Conservation (phyloP, 2,113 vertebrate species). For the Crypturellus undulatus region DNA sequence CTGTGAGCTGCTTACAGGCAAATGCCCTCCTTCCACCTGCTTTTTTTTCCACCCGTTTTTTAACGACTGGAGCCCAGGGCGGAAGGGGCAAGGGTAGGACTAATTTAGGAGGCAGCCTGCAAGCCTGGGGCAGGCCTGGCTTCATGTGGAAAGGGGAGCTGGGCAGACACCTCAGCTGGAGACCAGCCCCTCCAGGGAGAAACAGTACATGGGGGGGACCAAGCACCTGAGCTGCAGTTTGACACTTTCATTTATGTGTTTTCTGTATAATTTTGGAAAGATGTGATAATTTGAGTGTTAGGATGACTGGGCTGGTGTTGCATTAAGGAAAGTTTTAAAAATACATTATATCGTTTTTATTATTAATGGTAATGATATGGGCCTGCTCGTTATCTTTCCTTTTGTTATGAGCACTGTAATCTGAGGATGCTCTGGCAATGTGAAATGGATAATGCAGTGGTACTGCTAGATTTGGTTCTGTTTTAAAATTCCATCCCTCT, state of each 20-base stretch:
- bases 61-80: not conserved
- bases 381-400: constrained; percentile 42
- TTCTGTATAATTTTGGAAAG: not conserved
- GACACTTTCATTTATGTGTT: not conserved
- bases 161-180: not conserved
- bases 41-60: not conserved
- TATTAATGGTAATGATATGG: constrained; percentile 78
- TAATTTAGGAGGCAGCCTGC: accelerated
- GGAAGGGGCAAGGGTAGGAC: not conserved
- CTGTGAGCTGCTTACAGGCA: constrained; percentile 21
- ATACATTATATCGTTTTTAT: constrained; percentile 79
- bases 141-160: not conserved
- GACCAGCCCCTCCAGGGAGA: not conserved
- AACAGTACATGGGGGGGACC: not conserved
- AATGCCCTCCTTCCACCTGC: not conserved
- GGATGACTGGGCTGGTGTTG: constrained; percentile 65
- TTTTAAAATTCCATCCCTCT: constrained; percentile 29
- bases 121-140: not conserved
- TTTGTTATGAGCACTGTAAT: constrained; percentile 53
- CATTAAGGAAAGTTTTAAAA: constrained; percentile 80
- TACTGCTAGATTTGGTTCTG: not conserved
- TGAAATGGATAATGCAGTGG: constrained; percentile 6
- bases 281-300: constrained; percentile 31
- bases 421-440: constrained; percentile 39
- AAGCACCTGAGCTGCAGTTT: not conserved